Conservation (phyloP, 2,113 vertebrate species). For the Ptyas mucosa region DNA sequence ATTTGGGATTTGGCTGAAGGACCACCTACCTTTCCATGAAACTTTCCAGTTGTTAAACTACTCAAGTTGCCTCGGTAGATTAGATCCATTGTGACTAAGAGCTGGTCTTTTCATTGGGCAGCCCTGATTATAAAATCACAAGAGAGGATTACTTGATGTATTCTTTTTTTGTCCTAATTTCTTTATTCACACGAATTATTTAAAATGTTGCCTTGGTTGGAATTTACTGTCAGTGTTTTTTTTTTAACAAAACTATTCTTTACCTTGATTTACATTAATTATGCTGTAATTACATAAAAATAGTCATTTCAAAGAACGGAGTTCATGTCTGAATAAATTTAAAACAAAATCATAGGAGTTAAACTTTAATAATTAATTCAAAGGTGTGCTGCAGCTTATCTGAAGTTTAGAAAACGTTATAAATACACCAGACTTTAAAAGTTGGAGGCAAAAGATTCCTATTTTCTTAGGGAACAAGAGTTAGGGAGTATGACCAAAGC, state of each 20-base stretch:
- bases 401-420: not conserved
- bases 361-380: not conserved
- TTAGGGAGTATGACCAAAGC: not conserved
- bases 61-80: not conserved
- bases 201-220: not conserved
- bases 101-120: not conserved
- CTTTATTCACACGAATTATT: not conserved
- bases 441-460: too few relatives aligned
- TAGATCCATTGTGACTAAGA: not conserved
- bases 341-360: not conserved
- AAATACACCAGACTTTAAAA: not conserved
- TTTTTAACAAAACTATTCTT: not conserved
- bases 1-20: not conserved
- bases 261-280: not conserved
- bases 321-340: not conserved
- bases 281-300: not conserved
- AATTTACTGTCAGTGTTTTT: not conserved
- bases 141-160: not conserved
- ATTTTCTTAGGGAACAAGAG: not conserved
- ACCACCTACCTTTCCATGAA: not conserved
- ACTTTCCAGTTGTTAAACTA: not conserved
- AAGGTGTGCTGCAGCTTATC: not conserved
- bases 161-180: not conserved
- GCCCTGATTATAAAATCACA: not conserved
- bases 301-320: not conserved